Evolutionary conservation across 1,140 invertebrate species (phyloP).

Genomic region (Oryctes rhinoceros): DNA sequence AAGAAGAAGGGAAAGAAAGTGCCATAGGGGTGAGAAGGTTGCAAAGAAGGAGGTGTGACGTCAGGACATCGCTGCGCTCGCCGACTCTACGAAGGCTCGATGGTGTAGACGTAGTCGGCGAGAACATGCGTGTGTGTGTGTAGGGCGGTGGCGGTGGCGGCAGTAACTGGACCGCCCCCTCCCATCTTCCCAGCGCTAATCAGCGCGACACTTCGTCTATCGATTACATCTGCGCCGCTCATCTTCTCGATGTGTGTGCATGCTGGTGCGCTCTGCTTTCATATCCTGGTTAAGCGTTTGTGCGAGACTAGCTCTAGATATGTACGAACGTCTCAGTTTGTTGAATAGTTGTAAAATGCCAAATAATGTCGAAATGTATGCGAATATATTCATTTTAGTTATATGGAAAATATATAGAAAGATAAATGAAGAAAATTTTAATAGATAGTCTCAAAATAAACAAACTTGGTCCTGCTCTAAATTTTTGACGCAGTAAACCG

Average conservation of each 20-base stretch:
- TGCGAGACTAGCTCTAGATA: background rate
- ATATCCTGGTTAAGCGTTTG: background rate
- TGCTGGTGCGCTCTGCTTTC: background rate
- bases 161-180: constrained; percentile 52
- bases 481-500: no score
- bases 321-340: background rate
- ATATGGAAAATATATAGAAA: no score
- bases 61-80: constrained; percentile 45
- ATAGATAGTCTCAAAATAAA: no score
- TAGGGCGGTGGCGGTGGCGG: constrained; percentile 49
- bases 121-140: background rate
- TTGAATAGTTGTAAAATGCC: background rate
- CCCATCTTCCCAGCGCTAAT: constrained; percentile 51
- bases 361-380: background rate
- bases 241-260: constrained; percentile 35
- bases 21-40: constrained; percentile 16
- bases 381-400: background rate
- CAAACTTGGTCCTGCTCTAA: no score
- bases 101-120: background rate
- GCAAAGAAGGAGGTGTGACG: constrained; percentile 46
- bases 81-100: background rate
- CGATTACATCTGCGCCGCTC: constrained; percentile 51
- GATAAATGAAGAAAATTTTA: no score
- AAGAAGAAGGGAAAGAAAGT: constrained; percentile 35
- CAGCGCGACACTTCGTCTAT: constrained; percentile 55